phyloP scores from a whole-genome alignment of 2,797 vertebrate species.

The Streptopelia turtur region DNA sequence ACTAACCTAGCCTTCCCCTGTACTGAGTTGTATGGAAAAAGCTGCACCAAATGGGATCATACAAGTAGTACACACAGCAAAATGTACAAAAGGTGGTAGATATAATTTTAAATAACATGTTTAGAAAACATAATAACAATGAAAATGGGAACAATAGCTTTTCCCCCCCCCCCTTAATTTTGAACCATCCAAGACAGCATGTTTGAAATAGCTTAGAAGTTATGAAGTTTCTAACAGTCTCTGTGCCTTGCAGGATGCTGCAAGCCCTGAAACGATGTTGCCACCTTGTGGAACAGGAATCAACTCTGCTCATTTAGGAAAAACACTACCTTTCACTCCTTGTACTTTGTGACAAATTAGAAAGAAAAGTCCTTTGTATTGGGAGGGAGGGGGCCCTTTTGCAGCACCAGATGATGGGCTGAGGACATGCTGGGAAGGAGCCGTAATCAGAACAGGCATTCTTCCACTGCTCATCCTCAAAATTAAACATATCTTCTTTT shows the following conservation, averaged over 20 bases:
- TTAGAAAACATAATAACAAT: background rate
- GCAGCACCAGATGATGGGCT: background rate
- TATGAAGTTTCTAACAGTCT: background rate
- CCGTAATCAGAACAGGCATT: accelerated
- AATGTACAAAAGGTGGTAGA: background rate
- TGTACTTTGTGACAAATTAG: background rate
- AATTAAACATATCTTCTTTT: background rate
- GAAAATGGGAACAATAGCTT: background rate
- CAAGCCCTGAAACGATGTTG: slow-evolving; percentile 72
- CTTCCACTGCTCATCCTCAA: background rate
- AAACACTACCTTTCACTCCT: background rate
- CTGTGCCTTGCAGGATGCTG: background rate
- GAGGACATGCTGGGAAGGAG: background rate
- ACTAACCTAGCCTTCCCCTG: background rate
- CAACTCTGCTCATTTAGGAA: background rate
- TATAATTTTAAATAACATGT: background rate
- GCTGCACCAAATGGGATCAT: background rate
- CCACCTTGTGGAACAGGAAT: slow-evolving; percentile 76
- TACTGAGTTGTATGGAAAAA: background rate
- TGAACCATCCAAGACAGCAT: background rate
- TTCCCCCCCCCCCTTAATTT: background rate
- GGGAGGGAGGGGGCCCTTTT: background rate
- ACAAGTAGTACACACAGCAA: background rate
- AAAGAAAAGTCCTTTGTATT: background rate
- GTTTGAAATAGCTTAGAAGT: background rate